phyloP scores from a whole-genome alignment of 2,113 vertebrate genomes.

The Pseudorectes ferrugineus region DNA sequence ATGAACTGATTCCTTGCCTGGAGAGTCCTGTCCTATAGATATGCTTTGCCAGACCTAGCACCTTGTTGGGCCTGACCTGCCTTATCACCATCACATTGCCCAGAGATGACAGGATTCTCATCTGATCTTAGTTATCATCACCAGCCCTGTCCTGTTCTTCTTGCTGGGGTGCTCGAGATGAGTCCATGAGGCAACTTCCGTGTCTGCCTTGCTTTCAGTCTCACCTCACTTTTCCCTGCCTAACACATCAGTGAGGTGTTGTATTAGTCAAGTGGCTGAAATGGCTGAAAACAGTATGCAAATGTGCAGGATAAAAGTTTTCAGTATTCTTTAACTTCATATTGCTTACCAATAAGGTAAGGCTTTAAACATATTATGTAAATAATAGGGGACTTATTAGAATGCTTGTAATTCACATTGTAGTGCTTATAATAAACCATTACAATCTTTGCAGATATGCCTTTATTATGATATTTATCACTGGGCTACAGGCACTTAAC shows the following conservation, averaged over 20 bases:
- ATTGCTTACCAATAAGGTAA: not conserved
- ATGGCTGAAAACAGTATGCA: not conserved
- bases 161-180: not conserved
- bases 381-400: not conserved
- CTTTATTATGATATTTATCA: not conserved
- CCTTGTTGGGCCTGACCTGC: not conserved
- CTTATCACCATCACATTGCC: not conserved
- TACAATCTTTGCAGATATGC: not conserved
- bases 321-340: not conserved
- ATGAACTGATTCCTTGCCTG: not conserved
- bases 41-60: rapidly evolving
- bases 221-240: not conserved
- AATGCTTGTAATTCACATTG: not conserved
- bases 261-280: not conserved
- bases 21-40: not conserved
- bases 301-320: not conserved
- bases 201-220: not conserved
- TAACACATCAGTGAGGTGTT: not conserved
- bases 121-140: not conserved
- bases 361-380: not conserved
- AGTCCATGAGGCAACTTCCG: not conserved
- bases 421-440: not conserved
- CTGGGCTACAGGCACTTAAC: not conserved
- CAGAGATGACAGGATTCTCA: not conserved
- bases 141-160: not conserved